Conservation (phyloP, 2,113 vertebrate species). For the Epinephelus fuscoguttatus region DNA sequence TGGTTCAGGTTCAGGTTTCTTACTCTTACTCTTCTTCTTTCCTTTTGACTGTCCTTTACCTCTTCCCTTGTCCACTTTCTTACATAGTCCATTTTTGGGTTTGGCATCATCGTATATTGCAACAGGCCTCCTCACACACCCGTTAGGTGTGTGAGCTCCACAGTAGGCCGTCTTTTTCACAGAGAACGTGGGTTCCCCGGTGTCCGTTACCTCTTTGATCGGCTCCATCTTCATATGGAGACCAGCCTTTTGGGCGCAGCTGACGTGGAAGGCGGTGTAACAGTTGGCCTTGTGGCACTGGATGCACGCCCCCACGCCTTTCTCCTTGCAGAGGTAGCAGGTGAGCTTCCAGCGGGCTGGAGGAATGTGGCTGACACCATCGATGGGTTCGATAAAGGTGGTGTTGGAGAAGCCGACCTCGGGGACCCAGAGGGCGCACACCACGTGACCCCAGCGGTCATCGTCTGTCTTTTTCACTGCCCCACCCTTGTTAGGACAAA, state of each 20-base stretch:
- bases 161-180: conserved; percentile 98
- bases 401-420: conserved; percentile 98
- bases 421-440: conserved; percentile 97
- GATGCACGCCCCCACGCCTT: conserved; percentile 96
- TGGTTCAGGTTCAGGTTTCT: conserved; percentile 86
- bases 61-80: conserved; percentile 83
- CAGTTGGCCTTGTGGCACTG: conserved; percentile 99
- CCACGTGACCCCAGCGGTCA: conserved; percentile 97
- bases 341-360: conserved; percentile 98
- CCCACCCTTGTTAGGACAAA: conserved; percentile 96
- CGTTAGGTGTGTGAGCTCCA: conserved; percentile 93
- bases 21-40: conserved; percentile 90
- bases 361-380: conserved; percentile 95
- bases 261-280: conserved; percentile 98
- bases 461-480: conserved; percentile 98
- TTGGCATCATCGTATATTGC: conserved; percentile 92
- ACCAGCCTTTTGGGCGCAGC: conserved; percentile 94
- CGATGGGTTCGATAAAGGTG: conserved; percentile 97
- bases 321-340: conserved; percentile 99
- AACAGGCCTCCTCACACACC: conserved; percentile 90
- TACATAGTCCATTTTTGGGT: conserved; percentile 91
- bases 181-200: conserved; percentile 87
- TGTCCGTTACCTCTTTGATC: conserved; percentile 87
- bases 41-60: conserved; percentile 87
- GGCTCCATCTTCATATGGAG: conserved; percentile 99